These are phyloP conservation scores for Physocephala rufipes DNA, from an alignment of 2,888 invertebrate genomes.

Conservation along the genomic window DNA sequence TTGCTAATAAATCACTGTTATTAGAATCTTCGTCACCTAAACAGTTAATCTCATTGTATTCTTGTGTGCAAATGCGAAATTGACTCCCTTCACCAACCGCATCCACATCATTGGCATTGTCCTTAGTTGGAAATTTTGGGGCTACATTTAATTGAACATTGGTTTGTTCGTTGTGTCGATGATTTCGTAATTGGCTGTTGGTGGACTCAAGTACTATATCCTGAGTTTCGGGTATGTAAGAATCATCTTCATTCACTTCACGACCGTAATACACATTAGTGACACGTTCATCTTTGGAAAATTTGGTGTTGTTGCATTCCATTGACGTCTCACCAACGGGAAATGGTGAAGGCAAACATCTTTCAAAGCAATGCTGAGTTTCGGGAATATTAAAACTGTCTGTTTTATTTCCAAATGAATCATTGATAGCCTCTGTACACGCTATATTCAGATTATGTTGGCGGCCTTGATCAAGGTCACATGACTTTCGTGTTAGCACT, in stretches of 20 bases:
- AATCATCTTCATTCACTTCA: conserved; percentile 48
- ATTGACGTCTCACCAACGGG: not conserved
- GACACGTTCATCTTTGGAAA: conserved; percentile 15
- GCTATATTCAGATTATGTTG: conserved; percentile 20
- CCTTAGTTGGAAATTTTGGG: conserved; percentile 24
- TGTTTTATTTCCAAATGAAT: conserved; percentile 14
- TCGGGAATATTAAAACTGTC: conserved; percentile 51
- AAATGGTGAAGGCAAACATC: not conserved
- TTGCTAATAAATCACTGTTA: conserved; percentile 34
- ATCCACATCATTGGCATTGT: conserved; percentile 21
- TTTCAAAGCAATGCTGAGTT: conserved; percentile 44
- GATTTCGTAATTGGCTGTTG: conserved; percentile 9
- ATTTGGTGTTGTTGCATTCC: not conserved
- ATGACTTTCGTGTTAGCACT: conserved; percentile 25
- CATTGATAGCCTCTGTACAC: not conserved
- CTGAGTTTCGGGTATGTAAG: conserved; percentile 56
- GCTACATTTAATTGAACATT: conserved; percentile 2
- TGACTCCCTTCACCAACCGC: conserved; percentile 42
- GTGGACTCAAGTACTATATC: conserved; percentile 37
- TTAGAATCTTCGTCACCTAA: conserved; percentile 37
- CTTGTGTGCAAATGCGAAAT: conserved; percentile 53
- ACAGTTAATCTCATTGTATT: conserved; percentile 48
- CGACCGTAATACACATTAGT: conserved; percentile 33
- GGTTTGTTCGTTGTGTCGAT: not conserved
- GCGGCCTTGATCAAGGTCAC: not conserved